phyloP scores from a whole-genome alignment of 2,888 invertebrate genomes.

The Pyralis farinalis region DNA sequence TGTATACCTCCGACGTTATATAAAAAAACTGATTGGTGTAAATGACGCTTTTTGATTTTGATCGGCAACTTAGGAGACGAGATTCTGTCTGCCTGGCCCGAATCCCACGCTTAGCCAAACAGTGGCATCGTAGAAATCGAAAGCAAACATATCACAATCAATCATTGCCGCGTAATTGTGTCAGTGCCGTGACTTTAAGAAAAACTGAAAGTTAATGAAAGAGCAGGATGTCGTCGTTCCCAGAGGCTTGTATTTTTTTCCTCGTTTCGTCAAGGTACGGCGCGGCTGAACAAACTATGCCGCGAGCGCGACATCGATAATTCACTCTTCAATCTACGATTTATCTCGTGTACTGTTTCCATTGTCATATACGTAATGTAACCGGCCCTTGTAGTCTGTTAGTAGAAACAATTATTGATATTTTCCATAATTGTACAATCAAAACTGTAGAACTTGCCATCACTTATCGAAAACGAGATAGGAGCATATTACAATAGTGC shows the following conservation, averaged over 20 bases:
- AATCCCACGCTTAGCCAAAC: conserved; percentile 42
- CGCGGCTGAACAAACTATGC: conserved; percentile 66
- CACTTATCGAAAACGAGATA: too few species aligned
- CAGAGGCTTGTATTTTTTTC: conserved; percentile 46
- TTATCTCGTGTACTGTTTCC: conserved; percentile 24
- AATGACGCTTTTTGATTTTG: too few species aligned
- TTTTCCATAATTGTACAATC: too few species aligned
- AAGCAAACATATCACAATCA: conserved; percentile 67
- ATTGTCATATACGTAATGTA: too few species aligned
- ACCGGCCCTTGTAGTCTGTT: too few species aligned
- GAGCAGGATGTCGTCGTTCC: conserved; percentile 61
- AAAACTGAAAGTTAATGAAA: conserved; percentile 62
- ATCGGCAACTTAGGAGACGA: too few species aligned
- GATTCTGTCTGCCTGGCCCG: background rate
- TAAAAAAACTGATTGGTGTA: too few species aligned
- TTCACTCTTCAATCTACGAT: conserved; percentile 65
- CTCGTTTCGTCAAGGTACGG: conserved; percentile 50
- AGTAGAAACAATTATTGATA: too few species aligned
- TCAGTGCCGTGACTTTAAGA: conserved; percentile 33
- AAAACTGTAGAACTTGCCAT: too few species aligned
- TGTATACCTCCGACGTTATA: too few species aligned
- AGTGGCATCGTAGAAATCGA: conserved; percentile 59
- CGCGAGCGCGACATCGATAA: conserved; percentile 71
- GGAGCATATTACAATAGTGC: too few species aligned
- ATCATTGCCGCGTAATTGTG: conserved; percentile 67